These are phyloP conservation scores for Poicephalus gulielmi DNA, from an alignment of 2,113 vertebrate genomes.

Conservation along the genomic window DNA sequence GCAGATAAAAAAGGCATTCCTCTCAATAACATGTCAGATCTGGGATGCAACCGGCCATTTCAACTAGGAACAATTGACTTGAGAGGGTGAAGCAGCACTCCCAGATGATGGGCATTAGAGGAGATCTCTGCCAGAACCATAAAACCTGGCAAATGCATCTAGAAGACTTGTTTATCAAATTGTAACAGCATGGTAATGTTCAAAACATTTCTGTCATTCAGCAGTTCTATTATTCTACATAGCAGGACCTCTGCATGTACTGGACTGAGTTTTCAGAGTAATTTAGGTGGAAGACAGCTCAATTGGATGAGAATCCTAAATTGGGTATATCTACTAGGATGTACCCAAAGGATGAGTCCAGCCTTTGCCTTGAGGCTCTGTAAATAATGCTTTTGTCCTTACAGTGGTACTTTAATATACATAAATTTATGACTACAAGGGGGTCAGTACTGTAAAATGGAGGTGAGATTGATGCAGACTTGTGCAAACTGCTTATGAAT, in stretches of 20 bases:
- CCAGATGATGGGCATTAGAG: not conserved
- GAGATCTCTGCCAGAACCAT: not conserved
- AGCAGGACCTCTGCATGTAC: not conserved
- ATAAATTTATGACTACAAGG: not conserved
- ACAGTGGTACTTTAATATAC: not conserved
- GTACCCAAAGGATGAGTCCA: not conserved
- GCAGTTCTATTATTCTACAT: not conserved
- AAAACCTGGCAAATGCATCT: not conserved
- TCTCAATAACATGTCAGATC: not conserved
- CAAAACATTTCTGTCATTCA: not conserved
- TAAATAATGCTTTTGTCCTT: not conserved
- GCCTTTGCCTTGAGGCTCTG: not conserved
- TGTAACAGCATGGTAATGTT: not conserved
- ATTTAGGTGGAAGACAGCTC: not conserved
- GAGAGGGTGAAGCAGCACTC: not conserved
- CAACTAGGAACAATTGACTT: not conserved
- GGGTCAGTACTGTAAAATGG: not conserved
- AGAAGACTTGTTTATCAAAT: not conserved
- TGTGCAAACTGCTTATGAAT: not conserved
- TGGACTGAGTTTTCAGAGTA: not conserved
- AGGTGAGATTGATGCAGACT: not conserved
- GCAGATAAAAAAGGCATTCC: not conserved
- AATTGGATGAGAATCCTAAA: not conserved
- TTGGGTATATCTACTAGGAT: not conserved
- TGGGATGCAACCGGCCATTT: fast-evolving